Conservation (phyloP, 23 tunicate species). For the Styela clava region DNA sequence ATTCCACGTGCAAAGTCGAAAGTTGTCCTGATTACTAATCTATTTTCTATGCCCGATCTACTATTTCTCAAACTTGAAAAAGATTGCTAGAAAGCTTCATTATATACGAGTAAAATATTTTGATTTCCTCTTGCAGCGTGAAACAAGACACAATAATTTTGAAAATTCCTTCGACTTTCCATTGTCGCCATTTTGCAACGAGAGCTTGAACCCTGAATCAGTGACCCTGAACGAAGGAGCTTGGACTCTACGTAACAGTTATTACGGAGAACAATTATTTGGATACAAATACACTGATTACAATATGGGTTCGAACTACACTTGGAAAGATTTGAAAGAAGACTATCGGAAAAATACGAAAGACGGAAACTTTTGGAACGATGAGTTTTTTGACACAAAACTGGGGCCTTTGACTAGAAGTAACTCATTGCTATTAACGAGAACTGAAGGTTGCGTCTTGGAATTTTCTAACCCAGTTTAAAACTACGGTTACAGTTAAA, state of each 20-base stretch:
- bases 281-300: slow-evolving; percentile 52
- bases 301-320: slow-evolving; percentile 18
- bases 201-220: slow-evolving; percentile 29
- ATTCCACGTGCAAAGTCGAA: no score
- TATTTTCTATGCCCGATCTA: no score
- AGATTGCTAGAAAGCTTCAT: no score
- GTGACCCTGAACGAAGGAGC: slow-evolving; percentile 18
- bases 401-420: not conserved
- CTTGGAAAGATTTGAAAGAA: slow-evolving; percentile 21
- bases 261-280: slow-evolving; percentile 33
- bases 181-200: slow-evolving; percentile 49
- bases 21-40: no score
- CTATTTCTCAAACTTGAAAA: no score
- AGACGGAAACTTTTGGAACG: slow-evolving; percentile 9
- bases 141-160: not conserved
- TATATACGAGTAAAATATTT: no score
- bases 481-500: no score
- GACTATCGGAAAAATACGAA: slow-evolving; percentile 10
- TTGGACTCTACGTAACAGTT: slow-evolving; percentile 37
- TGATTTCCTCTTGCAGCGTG: not conserved
- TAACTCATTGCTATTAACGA: not conserved
- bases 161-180: slow-evolving; percentile 38
- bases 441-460: not conserved
- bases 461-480: not conserved
- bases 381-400: slow-evolving; percentile 2